These are phyloP conservation scores for Allacma fusca DNA, from an alignment of 2,888 invertebrate genomes.

Conservation along the genomic window DNA sequence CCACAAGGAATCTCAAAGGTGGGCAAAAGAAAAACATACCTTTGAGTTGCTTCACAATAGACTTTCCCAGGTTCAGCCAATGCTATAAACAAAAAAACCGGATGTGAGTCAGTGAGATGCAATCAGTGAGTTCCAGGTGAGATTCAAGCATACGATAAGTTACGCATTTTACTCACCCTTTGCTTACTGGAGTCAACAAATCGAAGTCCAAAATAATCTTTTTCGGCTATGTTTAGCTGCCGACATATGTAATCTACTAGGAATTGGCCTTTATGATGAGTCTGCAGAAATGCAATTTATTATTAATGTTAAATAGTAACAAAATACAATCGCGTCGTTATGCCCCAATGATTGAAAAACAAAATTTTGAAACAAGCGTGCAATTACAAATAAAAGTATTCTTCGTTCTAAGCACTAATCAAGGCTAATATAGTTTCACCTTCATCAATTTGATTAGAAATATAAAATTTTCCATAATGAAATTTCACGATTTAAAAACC, in stretches of 20 bases:
- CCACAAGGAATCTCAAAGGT: no score
- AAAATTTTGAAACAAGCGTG: no score
- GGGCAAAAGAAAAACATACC: constrained; percentile 68
- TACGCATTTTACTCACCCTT: constrained; percentile 72
- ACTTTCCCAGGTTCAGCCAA: constrained; percentile 91
- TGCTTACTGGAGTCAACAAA: constrained; percentile 89
- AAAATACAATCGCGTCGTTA: no score
- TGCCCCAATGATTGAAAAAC: no score
- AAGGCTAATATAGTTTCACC: no score
- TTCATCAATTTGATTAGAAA: no score
- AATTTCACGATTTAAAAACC: no score
- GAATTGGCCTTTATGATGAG: constrained; percentile 87
- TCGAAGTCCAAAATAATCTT: constrained; percentile 92
- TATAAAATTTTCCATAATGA: no score
- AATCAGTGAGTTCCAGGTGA: background rate
- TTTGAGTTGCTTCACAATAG: constrained; percentile 90
- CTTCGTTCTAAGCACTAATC: no score
- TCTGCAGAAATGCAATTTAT: constrained; percentile 67
- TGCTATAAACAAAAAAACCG: constrained; percentile 71
- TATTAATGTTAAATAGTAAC: background rate
- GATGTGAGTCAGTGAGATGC: constrained; percentile 27
- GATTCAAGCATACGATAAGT: background rate
- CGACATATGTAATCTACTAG: constrained; percentile 90
- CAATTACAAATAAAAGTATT: no score
- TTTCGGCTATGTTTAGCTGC: constrained; percentile 88